Base-by-base conservation (phyloP, 2,888 invertebrate genomes). In the Tetrapedia diversipes region DNA sequence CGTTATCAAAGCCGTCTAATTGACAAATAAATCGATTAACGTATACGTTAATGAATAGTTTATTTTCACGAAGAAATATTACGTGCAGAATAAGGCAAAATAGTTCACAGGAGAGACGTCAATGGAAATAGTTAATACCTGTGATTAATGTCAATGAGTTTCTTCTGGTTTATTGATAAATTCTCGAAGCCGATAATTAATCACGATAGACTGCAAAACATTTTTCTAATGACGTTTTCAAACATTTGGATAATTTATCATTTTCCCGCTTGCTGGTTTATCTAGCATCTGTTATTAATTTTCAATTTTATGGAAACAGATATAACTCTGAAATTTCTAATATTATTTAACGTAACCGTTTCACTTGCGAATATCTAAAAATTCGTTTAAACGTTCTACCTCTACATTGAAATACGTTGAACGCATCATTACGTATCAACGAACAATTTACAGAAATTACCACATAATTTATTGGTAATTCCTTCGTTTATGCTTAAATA, bases 121-220 rank as follows among this genome's bases (percentile, higher is more conserved):
- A n/a, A 49, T 45, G 63, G 57, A 51, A 41, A 51, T 68, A 73
- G 41, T 49, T 47, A 51, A 34, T n/a, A 24, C 24, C 3, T 4
- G 6, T 11, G 16, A 60, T 51, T 34, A 57, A 47, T 37, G 34
- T n/a, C 14, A 49, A 37, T 47, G 27, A 56, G 56, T 14, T 56
- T 56, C 34, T n/a, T 27, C 27, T 56, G 32, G 43, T 37, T 47
- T n/a, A 66, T 47, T n/a, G 27, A 19, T n/a, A 32, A 24, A 27
- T 27, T 47, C 45, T 56, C 6, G 32, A 32, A 32, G 6, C 3
- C 3, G 6, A 32, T 32, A 32, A 32, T 32, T 32, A 32, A 32
- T 32, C 32, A 32, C 32, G 6, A 6, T 32, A 32, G 34, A 45
- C 22, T 8, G 22, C 24, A 10, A 19, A 45, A 45, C 7, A 22